Conservation (phyloP, 2,113 vertebrate species). For the Gymnocephalus cernua region DNA sequence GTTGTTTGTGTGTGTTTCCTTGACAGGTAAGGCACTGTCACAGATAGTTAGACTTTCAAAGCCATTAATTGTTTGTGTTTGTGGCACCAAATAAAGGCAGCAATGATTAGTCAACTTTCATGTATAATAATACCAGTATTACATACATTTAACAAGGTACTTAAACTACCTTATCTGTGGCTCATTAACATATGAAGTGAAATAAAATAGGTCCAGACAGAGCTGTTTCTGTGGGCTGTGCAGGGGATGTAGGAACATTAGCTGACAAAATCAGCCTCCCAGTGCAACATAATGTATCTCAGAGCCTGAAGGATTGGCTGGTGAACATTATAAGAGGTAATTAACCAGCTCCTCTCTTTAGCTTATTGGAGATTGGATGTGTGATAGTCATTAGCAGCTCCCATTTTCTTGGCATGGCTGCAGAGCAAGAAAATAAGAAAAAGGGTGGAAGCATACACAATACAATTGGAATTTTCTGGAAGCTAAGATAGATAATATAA, state of each 20-base stretch:
- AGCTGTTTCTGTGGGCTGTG: conserved; percentile 24
- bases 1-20: conserved; percentile 4
- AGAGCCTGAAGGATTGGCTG: conserved; percentile 55
- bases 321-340: conserved; percentile 72
- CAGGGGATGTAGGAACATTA: conserved; percentile 30
- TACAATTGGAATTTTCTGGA: conserved; percentile 13
- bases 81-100: conserved; percentile 19
- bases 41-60: conserved; percentile 17
- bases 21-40: conserved; percentile 36
- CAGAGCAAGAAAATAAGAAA: conserved; percentile 37
- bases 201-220: conserved; percentile 25
- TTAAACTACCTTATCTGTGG: neutral
- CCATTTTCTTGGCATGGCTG: conserved; percentile 55
- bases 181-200: conserved; percentile 20
- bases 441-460: conserved; percentile 11
- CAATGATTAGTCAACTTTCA: neutral
- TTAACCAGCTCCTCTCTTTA: conserved; percentile 71
- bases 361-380: conserved; percentile 73
- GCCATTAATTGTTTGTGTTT: conserved; percentile 26
- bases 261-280: conserved; percentile 26
- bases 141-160: neutral
- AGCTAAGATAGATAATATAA: conserved; percentile 34
- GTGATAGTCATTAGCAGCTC: conserved; percentile 65
- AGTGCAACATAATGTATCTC: conserved; percentile 46
- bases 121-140: neutral